Conservation (phyloP, 2,113 vertebrate genomes). For the Suncus etruscus region DNA sequence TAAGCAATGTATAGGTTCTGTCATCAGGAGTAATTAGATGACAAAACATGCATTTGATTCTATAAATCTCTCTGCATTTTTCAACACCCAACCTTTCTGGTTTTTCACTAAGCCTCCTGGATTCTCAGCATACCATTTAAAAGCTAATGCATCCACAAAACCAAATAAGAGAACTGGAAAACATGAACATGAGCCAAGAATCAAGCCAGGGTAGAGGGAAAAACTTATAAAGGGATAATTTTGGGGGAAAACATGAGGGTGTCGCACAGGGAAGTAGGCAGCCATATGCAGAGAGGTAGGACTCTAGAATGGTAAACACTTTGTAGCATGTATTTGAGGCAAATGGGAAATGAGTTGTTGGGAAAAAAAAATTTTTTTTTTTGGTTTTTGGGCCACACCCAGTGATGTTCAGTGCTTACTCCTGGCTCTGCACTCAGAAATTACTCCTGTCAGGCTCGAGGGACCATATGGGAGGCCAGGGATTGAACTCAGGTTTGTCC, state of each 20-base stretch:
- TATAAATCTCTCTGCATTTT: neutral
- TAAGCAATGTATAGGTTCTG: neutral
- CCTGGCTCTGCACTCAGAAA: no score
- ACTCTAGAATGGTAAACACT: neutral
- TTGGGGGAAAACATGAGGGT: neutral
- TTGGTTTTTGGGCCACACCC: no score
- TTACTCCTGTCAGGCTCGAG: no score
- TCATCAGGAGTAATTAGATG: neutral
- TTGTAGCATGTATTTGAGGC: fast-evolving
- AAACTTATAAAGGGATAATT: neutral
- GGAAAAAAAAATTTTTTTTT: no score
- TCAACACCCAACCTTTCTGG: neutral
- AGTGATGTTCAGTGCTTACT: no score
- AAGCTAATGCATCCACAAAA: neutral
- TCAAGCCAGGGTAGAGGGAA: neutral
- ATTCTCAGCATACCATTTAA: neutral
- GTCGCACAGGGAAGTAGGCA: neutral
- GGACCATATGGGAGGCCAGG: no score
- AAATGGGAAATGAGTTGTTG: neutral
- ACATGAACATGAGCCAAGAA: no score
- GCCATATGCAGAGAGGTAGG: neutral
- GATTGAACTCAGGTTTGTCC: no score
- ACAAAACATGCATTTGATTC: neutral
- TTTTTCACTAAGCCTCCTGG: neutral
- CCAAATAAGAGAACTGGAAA: neutral